These are phyloP conservation scores for Meghimatium bilineatum DNA, from an alignment of 2,888 invertebrate species.

Conservation along the genomic window DNA sequence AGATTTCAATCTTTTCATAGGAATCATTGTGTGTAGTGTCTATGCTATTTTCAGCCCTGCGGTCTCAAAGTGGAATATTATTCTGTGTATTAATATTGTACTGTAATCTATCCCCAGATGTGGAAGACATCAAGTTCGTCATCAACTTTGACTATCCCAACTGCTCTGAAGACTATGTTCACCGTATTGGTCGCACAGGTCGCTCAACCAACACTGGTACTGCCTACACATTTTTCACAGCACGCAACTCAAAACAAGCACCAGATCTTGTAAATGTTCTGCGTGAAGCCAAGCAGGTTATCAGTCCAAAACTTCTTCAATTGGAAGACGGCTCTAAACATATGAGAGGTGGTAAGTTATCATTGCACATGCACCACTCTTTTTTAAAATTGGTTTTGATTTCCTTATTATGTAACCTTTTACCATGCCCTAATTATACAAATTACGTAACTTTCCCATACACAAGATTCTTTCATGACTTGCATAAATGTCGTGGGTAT, in stretches of 20 bases:
- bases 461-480: no score
- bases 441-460: no score
- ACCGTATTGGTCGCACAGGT: conserved; percentile 96
- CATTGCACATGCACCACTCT: not conserved
- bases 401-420: no score
- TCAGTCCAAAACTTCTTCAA: conserved; percentile 90
- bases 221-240: conserved; percentile 97
- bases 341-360: conserved; percentile 39
- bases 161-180: conserved; percentile 98
- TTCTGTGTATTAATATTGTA: not conserved
- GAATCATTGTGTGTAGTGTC: no score
- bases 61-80: conserved; percentile 9
- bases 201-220: conserved; percentile 95
- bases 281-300: conserved; percentile 92
- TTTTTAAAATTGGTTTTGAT: no score
- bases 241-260: conserved; percentile 92
- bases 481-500: no score
- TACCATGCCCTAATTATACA: no score
- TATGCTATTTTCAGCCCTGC: conserved; percentile 1
- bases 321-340: conserved; percentile 78
- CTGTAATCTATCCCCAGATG: conserved; percentile 82
- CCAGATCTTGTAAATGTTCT: conserved; percentile 93
- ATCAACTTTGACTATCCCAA: conserved; percentile 98
- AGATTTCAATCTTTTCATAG: no score
- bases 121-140: conserved; percentile 97